Conservation (phyloP, 2,113 vertebrate species). For the Thamnophis sirtalis region DNA sequence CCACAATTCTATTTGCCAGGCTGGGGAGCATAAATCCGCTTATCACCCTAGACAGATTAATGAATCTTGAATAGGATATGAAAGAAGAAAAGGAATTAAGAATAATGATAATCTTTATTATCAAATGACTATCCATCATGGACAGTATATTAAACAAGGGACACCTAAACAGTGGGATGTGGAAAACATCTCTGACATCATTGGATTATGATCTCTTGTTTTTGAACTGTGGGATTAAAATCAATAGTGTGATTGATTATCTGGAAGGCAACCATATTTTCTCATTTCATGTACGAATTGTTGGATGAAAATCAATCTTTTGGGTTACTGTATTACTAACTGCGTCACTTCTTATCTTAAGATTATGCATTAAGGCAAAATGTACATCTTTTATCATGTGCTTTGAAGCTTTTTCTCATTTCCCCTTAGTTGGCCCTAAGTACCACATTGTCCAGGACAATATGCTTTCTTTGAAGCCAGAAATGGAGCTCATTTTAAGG, state of each 20-base stretch:
- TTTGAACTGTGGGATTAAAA: background rate
- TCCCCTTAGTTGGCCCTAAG: background rate
- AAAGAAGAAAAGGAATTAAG: conserved; percentile 50
- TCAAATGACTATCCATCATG: conserved; percentile 3
- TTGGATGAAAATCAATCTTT: background rate
- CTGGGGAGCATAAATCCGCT: background rate
- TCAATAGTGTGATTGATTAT: background rate
- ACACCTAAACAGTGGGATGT: background rate
- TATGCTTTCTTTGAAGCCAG: background rate
- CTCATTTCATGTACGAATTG: background rate
- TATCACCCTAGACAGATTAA: background rate
- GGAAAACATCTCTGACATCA: background rate
- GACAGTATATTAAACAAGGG: background rate
- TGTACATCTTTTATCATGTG: background rate
- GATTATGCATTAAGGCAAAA: background rate
- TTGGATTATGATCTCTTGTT: background rate
- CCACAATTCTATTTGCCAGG: background rate
- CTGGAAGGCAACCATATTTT: background rate
- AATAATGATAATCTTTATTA: conserved; percentile 33
- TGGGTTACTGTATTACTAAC: background rate
- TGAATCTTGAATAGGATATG: background rate
- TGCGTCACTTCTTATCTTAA: conserved; percentile 13
- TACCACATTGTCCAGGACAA: background rate
- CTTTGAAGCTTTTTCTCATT: background rate
- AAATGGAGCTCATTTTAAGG: background rate